A percentile compares a stretch with the other conserved stretches of the same genome.
Evolutionary conservation across 2,797 vertebrate species (phyloP).

Genomic region (Syngnathus rostellatus): DNA sequence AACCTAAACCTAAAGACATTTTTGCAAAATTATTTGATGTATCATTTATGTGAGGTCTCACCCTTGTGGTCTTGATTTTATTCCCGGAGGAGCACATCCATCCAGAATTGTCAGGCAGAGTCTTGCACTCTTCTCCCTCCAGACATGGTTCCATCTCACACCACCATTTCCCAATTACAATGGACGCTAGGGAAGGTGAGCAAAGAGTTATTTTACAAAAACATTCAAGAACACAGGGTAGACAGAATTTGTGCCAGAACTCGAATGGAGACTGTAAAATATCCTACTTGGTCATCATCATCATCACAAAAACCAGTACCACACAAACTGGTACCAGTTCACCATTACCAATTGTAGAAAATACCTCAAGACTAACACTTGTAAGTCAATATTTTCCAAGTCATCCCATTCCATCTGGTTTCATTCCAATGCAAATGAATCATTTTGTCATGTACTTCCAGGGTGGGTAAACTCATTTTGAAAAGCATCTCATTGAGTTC

Average conservation of each 20-base stretch:
- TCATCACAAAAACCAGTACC: not conserved
- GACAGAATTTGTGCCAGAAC: not conserved
- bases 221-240: not conserved
- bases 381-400: not conserved
- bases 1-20: no score
- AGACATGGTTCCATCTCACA: constrained; percentile 98
- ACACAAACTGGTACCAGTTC: not conserved
- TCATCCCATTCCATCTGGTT: constrained; percentile 35
- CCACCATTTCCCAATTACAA: constrained; percentile 97
- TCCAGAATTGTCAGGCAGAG: constrained; percentile 92
- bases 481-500: constrained; percentile 66
- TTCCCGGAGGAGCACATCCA: constrained; percentile 98
- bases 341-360: not conserved
- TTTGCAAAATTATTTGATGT: no score
- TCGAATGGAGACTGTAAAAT: not conserved
- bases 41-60: constrained; percentile 65
- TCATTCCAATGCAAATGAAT: constrained; percentile 51
- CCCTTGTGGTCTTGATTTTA: constrained; percentile 97
- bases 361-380: not conserved
- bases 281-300: not conserved
- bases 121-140: constrained; percentile 97
- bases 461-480: constrained; percentile 56
- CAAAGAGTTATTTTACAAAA: constrained; percentile 3
- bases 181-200: constrained; percentile 75
- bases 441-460: constrained; percentile 55